Evolutionary conservation across 2,888 invertebrate species (phyloP).

Genomic region (Platycnemis pennipes): DNA sequence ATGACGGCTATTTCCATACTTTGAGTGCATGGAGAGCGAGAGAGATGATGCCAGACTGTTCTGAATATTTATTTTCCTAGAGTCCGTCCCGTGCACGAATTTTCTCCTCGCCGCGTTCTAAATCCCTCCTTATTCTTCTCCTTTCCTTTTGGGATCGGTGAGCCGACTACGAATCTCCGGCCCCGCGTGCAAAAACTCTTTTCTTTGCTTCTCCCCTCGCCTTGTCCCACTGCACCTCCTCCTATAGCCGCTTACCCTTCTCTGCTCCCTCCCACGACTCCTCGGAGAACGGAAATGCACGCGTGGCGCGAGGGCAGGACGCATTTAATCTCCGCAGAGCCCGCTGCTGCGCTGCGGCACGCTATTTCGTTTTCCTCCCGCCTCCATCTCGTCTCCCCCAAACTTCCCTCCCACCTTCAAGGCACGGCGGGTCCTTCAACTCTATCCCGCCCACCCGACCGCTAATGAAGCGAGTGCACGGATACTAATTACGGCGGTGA

Average conservation of each 20-base stretch:
- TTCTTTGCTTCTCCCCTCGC: background rate
- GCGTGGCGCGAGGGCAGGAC: background rate
- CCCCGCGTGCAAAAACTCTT: background rate
- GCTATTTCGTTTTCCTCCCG: too few relatives aligned
- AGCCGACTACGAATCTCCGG: background rate
- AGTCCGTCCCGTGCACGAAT: background rate
- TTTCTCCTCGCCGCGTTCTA: background rate
- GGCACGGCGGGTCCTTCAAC: background rate
- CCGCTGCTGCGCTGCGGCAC: background rate
- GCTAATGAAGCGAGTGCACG: background rate
- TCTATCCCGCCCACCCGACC: background rate
- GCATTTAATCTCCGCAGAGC: background rate
- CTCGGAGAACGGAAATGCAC: background rate
- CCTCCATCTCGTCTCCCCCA: too few relatives aligned
- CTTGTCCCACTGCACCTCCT: background rate
- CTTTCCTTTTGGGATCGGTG: background rate
- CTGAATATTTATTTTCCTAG: background rate
- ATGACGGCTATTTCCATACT: background rate
- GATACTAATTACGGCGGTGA: background rate
- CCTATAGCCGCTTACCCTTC: background rate
- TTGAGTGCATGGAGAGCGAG: background rate
- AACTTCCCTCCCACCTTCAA: background rate
- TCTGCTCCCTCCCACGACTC: background rate
- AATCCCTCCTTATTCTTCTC: background rate
- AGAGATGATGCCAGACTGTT: too few relatives aligned